phyloP scores from a whole-genome alignment of 2,888 invertebrate genomes.

The Torymus tubicola region DNA sequence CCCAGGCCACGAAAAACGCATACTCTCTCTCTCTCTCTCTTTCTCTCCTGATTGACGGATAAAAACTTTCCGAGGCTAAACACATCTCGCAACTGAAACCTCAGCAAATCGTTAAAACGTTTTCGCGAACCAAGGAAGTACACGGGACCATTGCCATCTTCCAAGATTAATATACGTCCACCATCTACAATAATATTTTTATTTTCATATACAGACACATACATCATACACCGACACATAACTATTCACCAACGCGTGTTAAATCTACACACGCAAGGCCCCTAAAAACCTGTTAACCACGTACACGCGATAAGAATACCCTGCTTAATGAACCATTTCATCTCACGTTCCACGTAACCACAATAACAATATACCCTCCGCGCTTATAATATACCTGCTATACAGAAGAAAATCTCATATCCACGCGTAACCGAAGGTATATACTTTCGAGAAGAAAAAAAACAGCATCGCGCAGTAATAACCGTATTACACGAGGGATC shows the following conservation, averaged over 20 bases:
- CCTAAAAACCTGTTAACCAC: conserved; percentile 22
- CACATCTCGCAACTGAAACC: no score
- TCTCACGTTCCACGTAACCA: not conserved
- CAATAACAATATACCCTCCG: conserved; percentile 2
- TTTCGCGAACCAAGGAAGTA: no score
- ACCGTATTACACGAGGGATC: conserved; percentile 3
- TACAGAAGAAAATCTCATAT: not conserved
- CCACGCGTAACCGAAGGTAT: no score
- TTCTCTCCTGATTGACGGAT: no score
- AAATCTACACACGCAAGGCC: not conserved
- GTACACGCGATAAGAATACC: not conserved
- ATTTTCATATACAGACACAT: no score
- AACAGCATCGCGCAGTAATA: conserved; percentile 1
- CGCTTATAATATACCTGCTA: not conserved
- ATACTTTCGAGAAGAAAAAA: conserved; percentile 7
- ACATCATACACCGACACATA: not conserved
- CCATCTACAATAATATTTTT: no score
- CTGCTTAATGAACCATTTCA: conserved; percentile 30
- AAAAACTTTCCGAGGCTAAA: no score
- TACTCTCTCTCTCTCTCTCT: no score
- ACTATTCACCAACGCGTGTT: not conserved
- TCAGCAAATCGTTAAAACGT: no score
- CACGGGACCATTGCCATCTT: no score
- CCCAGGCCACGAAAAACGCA: not conserved
- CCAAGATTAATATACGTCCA: no score